phyloP scores from a whole-genome alignment of 1,140 invertebrate genomes.

The Drosophila teissieri region DNA sequence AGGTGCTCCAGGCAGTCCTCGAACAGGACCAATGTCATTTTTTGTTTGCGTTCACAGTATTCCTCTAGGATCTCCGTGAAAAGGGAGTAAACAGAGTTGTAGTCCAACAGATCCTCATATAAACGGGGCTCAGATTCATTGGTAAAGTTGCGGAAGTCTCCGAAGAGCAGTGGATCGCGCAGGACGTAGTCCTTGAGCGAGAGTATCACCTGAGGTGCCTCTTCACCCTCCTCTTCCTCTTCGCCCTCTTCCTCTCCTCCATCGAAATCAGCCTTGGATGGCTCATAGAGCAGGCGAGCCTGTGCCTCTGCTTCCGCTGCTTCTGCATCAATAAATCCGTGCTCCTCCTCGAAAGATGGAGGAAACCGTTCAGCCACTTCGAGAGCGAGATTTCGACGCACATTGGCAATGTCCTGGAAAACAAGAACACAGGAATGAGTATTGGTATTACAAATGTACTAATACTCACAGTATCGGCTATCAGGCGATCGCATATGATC shows the following conservation, averaged over 20 bases:
- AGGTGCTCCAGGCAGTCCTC: constrained; percentile 95
- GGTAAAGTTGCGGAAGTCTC: constrained; percentile 93
- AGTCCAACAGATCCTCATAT: constrained; percentile 96
- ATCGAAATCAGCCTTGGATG: constrained; percentile 28
- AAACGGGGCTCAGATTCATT: constrained; percentile 90
- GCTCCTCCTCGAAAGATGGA: constrained; percentile 61
- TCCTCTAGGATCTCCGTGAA: constrained; percentile 95
- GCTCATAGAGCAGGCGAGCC: constrained; percentile 54
- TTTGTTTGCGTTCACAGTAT: constrained; percentile 90
- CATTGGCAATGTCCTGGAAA: constrained; percentile 65
- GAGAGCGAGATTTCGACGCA: constrained; percentile 84
- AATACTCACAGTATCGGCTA: constrained; percentile 85
- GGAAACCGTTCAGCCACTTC: constrained; percentile 86
- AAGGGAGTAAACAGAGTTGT: constrained; percentile 92
- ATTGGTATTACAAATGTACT: not conserved
- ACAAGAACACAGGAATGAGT: not conserved
- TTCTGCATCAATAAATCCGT: constrained; percentile 71
- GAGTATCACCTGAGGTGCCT: constrained; percentile 40
- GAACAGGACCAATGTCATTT: constrained; percentile 93
- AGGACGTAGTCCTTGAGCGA: constrained; percentile 85
- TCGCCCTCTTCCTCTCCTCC: constrained; percentile 54
- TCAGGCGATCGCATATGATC: constrained; percentile 94
- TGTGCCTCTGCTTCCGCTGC: constrained; percentile 62
- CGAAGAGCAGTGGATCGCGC: constrained; percentile 93
- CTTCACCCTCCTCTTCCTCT: constrained; percentile 55